Evolutionary conservation across 1,140 invertebrate species (phyloP).

Genomic region (Mizuhopecten yessoensis): DNA sequence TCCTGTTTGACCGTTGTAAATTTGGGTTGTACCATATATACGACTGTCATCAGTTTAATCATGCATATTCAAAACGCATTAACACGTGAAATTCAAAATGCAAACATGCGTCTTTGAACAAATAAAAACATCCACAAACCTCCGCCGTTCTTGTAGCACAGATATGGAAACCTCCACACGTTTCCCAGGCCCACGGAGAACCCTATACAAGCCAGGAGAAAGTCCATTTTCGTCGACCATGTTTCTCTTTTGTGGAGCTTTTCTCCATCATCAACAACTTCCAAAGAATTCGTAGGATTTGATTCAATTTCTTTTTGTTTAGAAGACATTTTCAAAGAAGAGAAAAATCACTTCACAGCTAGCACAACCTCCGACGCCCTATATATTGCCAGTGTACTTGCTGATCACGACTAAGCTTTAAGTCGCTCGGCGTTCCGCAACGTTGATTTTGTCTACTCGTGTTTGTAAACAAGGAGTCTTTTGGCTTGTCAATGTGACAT

Average conservation of each 20-base stretch:
- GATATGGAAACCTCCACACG: not conserved
- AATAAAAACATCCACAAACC: not conserved
- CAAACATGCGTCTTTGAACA: too few species aligned
- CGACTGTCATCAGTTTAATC: too few species aligned
- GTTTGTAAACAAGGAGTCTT: not conserved
- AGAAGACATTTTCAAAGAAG: not conserved
- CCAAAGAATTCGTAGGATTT: not conserved
- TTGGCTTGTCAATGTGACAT: not conserved
- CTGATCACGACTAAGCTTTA: not conserved
- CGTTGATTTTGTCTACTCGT: not conserved
- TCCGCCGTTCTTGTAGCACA: not conserved
- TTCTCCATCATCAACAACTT: not conserved
- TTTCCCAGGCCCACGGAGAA: not conserved
- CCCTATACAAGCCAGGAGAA: not conserved
- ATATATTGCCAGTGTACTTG: not conserved
- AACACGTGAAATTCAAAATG: not conserved
- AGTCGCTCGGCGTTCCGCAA: not conserved
- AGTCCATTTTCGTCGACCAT: conserved; percentile 14
- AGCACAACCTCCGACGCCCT: not conserved
- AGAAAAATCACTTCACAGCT: too few species aligned
- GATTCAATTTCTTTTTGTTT: not conserved
- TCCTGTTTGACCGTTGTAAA: too few species aligned
- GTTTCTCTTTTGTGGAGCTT: not conserved
- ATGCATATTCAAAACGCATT: not conserved
- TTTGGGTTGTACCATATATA: too few species aligned